phyloP scores from a whole-genome alignment of 2,113 vertebrate species.

The Lophochroa leadbeateri region DNA sequence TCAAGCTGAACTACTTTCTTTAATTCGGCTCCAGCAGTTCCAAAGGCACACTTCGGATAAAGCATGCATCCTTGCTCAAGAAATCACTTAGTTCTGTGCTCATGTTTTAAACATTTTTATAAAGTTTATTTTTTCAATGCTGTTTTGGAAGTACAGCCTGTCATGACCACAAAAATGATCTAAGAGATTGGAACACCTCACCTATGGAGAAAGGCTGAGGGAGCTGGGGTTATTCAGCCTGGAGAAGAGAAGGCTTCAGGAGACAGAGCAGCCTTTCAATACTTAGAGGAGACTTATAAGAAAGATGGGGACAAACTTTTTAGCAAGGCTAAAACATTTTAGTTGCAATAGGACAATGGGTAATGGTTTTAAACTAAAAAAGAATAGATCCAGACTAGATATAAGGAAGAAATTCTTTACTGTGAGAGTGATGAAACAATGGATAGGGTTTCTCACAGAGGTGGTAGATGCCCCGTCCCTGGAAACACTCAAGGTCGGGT shows the following conservation, averaged over 20 bases:
- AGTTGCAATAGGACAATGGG: fast-evolving
- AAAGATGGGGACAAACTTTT: not conserved
- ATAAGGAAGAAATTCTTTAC: not conserved
- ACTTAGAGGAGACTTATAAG: not conserved
- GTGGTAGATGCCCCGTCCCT: not conserved
- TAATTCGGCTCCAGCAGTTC: not conserved
- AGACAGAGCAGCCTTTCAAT: not conserved
- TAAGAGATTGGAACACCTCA: not conserved
- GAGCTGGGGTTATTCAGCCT: not conserved
- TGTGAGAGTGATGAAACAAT: not conserved
- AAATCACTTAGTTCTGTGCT: not conserved
- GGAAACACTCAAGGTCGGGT: not conserved
- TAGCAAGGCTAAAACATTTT: not conserved
- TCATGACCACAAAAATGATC: not conserved
- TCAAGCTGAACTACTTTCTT: not conserved
- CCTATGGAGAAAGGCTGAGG: not conserved
- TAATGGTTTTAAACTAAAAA: not conserved
- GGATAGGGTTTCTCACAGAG: not conserved
- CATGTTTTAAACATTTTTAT: not conserved
- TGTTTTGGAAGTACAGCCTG: not conserved
- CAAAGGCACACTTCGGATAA: not conserved
- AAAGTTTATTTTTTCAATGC: not conserved
- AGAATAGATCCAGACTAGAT: not conserved
- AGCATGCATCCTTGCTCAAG: not conserved
- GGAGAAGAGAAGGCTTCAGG: not conserved